These are phyloP conservation scores for Elmis aenea DNA, from an alignment of 2,888 invertebrate species.

Conservation along the genomic window DNA sequence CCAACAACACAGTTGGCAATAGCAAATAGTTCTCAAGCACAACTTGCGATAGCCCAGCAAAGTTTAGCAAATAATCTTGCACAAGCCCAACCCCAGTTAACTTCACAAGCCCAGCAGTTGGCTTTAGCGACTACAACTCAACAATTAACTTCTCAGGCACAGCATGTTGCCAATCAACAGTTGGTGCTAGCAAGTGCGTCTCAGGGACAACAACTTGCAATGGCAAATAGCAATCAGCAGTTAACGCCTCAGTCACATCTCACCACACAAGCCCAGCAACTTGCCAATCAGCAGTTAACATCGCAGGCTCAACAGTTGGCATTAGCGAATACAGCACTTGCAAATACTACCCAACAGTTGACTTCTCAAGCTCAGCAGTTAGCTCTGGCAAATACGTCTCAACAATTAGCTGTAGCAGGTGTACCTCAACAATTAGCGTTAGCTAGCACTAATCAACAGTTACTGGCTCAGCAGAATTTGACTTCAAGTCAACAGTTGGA, in stretches of 20 bases:
- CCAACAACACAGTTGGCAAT: conserved; percentile 42
- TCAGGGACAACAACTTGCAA: conserved; percentile 37
- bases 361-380: conserved; percentile 25
- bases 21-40: conserved; percentile 43
- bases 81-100: conserved; percentile 35
- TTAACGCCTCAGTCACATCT: conserved; percentile 28
- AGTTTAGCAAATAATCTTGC: conserved; percentile 42
- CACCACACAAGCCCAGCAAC: conserved; percentile 29
- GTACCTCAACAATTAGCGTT: conserved; percentile 38
- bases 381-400: conserved; percentile 31
- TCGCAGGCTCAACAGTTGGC: conserved; percentile 34
- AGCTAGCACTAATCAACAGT: conserved; percentile 33
- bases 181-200: conserved; percentile 31
- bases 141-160: conserved; percentile 35
- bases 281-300: conserved; percentile 31
- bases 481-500: conserved; percentile 38
- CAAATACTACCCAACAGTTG: conserved; percentile 18
- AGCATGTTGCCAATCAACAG: conserved; percentile 33
- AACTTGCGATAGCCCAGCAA: conserved; percentile 44
- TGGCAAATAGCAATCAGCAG: conserved; percentile 32
- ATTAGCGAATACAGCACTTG: conserved; percentile 19
- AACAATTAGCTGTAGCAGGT: conserved; percentile 38
- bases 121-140: conserved; percentile 39
- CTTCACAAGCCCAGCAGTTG: conserved; percentile 40
- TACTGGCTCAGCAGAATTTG: conserved; percentile 39